phyloP scores from a whole-genome alignment of 2,888 invertebrate species.

The Spisula subtruncata region DNA sequence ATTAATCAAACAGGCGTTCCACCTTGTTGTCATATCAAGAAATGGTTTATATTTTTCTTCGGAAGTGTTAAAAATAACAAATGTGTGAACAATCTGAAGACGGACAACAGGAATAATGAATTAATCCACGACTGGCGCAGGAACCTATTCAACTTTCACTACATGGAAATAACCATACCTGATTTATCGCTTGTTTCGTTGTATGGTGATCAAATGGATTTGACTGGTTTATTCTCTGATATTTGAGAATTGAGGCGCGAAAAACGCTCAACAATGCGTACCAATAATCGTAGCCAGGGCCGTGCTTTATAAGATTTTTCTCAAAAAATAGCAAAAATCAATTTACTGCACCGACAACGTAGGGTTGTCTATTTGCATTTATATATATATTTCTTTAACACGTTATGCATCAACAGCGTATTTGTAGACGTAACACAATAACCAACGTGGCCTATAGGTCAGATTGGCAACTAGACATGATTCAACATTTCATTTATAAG shows the following conservation, averaged over 20 bases:
- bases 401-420: no score
- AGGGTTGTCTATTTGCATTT: no score
- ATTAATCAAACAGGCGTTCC: no score
- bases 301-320: not conserved
- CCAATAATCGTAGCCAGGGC: not conserved
- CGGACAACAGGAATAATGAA: not conserved
- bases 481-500: conserved; percentile 9
- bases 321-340: not conserved
- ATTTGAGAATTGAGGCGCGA: not conserved
- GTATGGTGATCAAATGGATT: not conserved
- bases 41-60: not conserved
- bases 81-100: not conserved
- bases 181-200: not conserved
- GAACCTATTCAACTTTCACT: not conserved
- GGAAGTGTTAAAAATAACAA: not conserved
- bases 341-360: not conserved
- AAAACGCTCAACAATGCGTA: not conserved
- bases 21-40: not conserved
- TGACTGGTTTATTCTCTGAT: not conserved
- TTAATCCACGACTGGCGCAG: not conserved
- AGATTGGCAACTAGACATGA: not conserved
- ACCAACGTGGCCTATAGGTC: not conserved
- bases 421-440: not conserved
- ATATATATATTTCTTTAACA: no score
- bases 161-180: not conserved